Conservation (phyloP, 2,888 invertebrate genomes). For the Dinocampus coccinellae region DNA sequence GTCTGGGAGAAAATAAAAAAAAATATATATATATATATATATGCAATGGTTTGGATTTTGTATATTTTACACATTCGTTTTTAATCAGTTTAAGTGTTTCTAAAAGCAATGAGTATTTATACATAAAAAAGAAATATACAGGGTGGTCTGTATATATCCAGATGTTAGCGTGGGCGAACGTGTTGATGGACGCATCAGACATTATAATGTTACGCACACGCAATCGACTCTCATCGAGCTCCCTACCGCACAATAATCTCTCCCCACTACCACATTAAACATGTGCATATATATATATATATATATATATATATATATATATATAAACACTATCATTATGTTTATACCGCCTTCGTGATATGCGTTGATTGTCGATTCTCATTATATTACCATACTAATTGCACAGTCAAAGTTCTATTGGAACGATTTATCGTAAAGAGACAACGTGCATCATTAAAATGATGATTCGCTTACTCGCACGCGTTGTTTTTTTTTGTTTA, state of each 20-base stretch:
- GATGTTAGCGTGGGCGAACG: constrained; percentile 35
- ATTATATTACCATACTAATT: constrained; percentile 60
- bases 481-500: neutral
- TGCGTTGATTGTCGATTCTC: constrained; percentile 26
- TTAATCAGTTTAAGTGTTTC: constrained; percentile 64
- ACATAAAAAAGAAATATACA: constrained; percentile 30
- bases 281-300: neutral
- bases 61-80: constrained; percentile 48
- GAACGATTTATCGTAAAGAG: constrained; percentile 53
- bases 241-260: constrained; percentile 7
- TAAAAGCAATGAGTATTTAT: constrained; percentile 50
- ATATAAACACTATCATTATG: neutral
- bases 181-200: constrained; percentile 37
- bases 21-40: too few species aligned
- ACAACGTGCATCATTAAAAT: constrained; percentile 54
- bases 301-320: neutral
- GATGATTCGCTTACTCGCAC: constrained; percentile 40
- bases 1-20: neutral
- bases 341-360: neutral
- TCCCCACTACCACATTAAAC: neutral
- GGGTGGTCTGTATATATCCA: constrained; percentile 44
- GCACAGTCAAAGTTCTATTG: constrained; percentile 56
- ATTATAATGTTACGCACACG: constrained; percentile 41
- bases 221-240: constrained; percentile 28
- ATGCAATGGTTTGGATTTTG: too few species aligned